Evolutionary conservation across 1,140 invertebrate species (phyloP).

Genomic region (Druon quercuslanigerum): DNA sequence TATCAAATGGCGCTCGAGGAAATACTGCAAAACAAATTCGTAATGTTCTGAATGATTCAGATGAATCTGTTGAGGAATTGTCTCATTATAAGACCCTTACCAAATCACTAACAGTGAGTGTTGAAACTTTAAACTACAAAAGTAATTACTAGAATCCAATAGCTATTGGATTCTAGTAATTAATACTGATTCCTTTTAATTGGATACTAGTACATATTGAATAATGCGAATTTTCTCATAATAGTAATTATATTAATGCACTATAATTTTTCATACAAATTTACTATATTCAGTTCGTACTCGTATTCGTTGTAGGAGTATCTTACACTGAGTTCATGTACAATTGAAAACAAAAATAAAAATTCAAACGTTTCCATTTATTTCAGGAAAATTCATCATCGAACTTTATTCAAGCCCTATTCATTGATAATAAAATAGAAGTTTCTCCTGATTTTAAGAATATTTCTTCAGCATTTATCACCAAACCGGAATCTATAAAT

Average conservation of each 20-base stretch:
- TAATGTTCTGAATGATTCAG: background rate
- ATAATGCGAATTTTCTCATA: too few relatives aligned
- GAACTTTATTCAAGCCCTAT: conserved; percentile 15
- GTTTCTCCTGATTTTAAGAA: background rate
- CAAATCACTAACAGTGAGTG: background rate
- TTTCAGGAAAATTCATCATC: background rate
- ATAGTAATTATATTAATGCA: too few relatives aligned
- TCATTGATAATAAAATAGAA: background rate
- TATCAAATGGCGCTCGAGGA: background rate
- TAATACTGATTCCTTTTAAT: too few relatives aligned
- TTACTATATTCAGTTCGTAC: too few relatives aligned
- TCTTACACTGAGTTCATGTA: too few relatives aligned
- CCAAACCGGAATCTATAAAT: conserved; percentile 2
- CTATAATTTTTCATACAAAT: too few relatives aligned
- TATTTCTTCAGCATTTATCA: background rate
- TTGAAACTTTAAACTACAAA: background rate
- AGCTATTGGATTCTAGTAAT: too few relatives aligned
- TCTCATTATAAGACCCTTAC: background rate
- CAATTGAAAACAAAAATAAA: too few relatives aligned
- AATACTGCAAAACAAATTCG: conserved; percentile 23
- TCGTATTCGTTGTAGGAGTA: too few relatives aligned
- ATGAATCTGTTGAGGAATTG: background rate
- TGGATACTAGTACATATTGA: too few relatives aligned
- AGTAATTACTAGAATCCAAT: too few relatives aligned
- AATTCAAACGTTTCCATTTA: background rate